A percentile compares a stretch with the other conserved stretches of the same genome.
phyloP scores from a whole-genome alignment of 2,888 invertebrate species.

The Pyrrhia umbra region DNA sequence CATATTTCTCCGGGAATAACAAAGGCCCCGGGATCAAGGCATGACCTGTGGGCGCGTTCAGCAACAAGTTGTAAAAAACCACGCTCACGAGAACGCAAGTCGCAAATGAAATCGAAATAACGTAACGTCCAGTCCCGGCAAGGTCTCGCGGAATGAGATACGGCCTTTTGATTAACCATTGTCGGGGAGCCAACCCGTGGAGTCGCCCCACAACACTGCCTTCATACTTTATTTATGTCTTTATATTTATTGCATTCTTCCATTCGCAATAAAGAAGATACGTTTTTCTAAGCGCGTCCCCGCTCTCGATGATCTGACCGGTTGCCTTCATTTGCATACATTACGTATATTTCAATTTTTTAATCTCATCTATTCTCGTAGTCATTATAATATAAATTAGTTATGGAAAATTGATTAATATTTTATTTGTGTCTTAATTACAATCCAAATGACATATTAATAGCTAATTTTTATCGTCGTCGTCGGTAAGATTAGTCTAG shows the following conservation, averaged over 20 bases:
- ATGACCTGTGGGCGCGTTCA: slow-evolving; percentile 82
- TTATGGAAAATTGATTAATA: slow-evolving; percentile 49
- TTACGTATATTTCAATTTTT: slow-evolving; percentile 58
- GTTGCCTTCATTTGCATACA: slow-evolving; percentile 66
- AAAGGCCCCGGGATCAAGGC: slow-evolving; percentile 82
- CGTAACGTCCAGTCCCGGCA: slow-evolving; percentile 78
- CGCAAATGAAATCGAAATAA: slow-evolving; percentile 90
- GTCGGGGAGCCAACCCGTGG: slow-evolving; percentile 78
- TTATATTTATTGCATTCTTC: slow-evolving; percentile 63
- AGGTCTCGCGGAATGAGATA: slow-evolving; percentile 87
- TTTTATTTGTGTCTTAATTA: slow-evolving; percentile 59
- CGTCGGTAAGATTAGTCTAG: slow-evolving; percentile 40
- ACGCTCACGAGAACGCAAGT: slow-evolving; percentile 88
- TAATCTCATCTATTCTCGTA: slow-evolving; percentile 46
- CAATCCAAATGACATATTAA: slow-evolving; percentile 50
- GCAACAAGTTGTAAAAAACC: slow-evolving; percentile 81
- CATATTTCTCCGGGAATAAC: slow-evolving; percentile 87
- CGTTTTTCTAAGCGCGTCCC: slow-evolving; percentile 51
- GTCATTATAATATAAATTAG: slow-evolving; percentile 54
- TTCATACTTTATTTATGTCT: slow-evolving; percentile 59
- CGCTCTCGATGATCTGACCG: slow-evolving; percentile 58
- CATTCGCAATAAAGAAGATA: slow-evolving; percentile 52
- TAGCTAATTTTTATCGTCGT: slow-evolving; percentile 40
- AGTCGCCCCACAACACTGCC: slow-evolving; percentile 69
- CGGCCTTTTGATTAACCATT: slow-evolving; percentile 89